Conservation (phyloP, 1,140 invertebrate genomes). For the Pectinophora gossypiella region DNA sequence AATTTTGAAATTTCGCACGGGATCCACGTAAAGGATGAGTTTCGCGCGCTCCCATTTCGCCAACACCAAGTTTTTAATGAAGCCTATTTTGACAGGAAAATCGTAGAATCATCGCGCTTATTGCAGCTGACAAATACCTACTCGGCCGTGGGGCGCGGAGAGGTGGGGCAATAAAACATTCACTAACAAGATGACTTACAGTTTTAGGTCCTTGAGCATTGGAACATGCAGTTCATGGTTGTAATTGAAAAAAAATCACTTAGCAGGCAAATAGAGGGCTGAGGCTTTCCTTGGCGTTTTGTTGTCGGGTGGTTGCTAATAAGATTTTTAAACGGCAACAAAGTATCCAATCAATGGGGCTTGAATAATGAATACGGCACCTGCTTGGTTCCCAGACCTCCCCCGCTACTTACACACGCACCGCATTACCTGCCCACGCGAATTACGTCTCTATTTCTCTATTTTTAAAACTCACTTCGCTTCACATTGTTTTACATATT, state of each 20-base stretch:
- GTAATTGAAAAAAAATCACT: slow-evolving; percentile 74
- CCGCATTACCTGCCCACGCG: slow-evolving; percentile 27
- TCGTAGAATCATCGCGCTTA: slow-evolving; percentile 37
- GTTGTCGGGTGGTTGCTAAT: slow-evolving; percentile 68
- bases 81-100: slow-evolving; percentile 6
- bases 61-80: background rate
- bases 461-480: too few relatives aligned
- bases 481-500: slow-evolving; percentile 14
- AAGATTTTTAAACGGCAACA: slow-evolving; percentile 75
- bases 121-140: slow-evolving; percentile 33
- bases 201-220: slow-evolving; percentile 44
- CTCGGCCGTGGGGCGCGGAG: slow-evolving; percentile 27
- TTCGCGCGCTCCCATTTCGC: background rate
- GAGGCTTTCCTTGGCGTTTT: slow-evolving; percentile 48
- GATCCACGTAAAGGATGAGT: background rate
- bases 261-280: slow-evolving; percentile 65
- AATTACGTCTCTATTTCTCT: slow-evolving; percentile 5
- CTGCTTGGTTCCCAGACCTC: slow-evolving; percentile 63
- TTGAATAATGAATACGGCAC: slow-evolving; percentile 74
- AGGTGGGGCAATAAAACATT: slow-evolving; percentile 42
- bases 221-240: slow-evolving; percentile 62
- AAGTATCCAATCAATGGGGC: slow-evolving; percentile 74
- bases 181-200: slow-evolving; percentile 70
- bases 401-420: slow-evolving; percentile 61
- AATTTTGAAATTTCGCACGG: background rate